Evolutionary conservation across 2,797 vertebrate genomes (phyloP).

Genomic region (Pampus argenteus): DNA sequence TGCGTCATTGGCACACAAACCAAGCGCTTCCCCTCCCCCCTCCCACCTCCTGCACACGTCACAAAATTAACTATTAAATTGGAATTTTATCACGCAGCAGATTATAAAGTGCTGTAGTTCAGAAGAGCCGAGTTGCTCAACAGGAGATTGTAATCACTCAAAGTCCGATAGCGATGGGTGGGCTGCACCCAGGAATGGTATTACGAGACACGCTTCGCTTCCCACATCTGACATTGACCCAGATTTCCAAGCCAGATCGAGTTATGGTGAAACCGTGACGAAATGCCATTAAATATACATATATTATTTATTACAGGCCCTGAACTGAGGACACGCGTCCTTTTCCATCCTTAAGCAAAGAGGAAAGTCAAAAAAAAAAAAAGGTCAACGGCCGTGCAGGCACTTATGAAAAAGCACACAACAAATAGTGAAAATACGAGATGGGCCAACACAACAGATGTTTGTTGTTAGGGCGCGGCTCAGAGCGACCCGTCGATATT

Average conservation of each 20-base stretch:
- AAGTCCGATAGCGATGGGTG: conserved; percentile 40
- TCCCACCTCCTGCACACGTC: too few species aligned
- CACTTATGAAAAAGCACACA: conserved; percentile 19
- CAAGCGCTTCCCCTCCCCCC: too few species aligned
- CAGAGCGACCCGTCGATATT: background rate
- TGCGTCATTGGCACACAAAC: too few species aligned
- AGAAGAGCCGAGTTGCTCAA: conserved; percentile 39
- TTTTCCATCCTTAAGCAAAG: conserved; percentile 40
- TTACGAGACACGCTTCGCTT: conserved; percentile 49
- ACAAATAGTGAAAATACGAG: background rate
- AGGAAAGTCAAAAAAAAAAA: conserved; percentile 24
- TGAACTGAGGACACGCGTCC: conserved; percentile 38
- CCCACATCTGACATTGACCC: conserved; percentile 63
- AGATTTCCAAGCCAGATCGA: conserved; percentile 67
- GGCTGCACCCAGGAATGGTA: conserved; percentile 51
- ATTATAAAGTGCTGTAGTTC: conserved; percentile 67
- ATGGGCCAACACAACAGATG: conserved; percentile 30
- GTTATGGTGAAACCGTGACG: conserved; percentile 14
- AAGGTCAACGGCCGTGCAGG: conserved; percentile 50
- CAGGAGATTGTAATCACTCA: conserved; percentile 28
- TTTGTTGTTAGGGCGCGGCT: background rate
- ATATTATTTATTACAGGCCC: conserved; percentile 76
- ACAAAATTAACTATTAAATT: conserved; percentile 38
- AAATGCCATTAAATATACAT: conserved; percentile 64
- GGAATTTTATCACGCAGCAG: conserved; percentile 54